Base-by-base conservation (phyloP, 2,113 vertebrate genomes). In the Centropristis striata region DNA sequence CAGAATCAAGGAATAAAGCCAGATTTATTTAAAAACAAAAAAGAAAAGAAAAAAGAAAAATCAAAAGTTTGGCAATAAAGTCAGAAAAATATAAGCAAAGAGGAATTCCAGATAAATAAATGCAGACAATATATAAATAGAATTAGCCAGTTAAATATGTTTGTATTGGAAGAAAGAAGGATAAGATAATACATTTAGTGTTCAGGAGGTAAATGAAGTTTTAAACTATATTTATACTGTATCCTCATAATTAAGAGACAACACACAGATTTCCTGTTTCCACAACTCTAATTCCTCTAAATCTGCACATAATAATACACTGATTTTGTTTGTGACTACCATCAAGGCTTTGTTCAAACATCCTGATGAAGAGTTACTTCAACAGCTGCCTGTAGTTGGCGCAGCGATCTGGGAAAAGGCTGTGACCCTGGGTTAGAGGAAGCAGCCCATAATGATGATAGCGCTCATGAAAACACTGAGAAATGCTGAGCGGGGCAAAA, bases 401-500 rank as follows among this genome's bases (percentile, higher is more conserved):
- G 1, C 74, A 47, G 46, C 41, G 23, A 63, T 27, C 27, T 28
- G 64, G 73, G 77, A 77, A n/a, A 76, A 49, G 79, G 83, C 60
- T 88, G 50, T 89, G 87, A 92, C 89, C 85, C 86, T 25, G 73
- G 86, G 87, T 84, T 60, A 82, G 75, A 91, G 89, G 90, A 93
- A 92, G 71, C 81, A 86, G 84, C 53, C 80, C 61, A 81, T 88
- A 82, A 91, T 85, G 88, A 87, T 78, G 80, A 91, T 81, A 72
- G 68, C 18, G 42, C 85, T 84, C 64, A 18, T 85, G 78, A 91
- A 86, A 91, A 90, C 72, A 72, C 57, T 59, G 81, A 78, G 71
- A 90, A 90, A 84, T 87, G 95, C 94, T 94, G 93, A 94, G 90
- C 46, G 44, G n/a, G 64, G 90, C 92, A 92, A 78, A 92, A 90